phyloP scores from a whole-genome alignment of 1,140 invertebrate genomes.

The Aethina tumida region DNA sequence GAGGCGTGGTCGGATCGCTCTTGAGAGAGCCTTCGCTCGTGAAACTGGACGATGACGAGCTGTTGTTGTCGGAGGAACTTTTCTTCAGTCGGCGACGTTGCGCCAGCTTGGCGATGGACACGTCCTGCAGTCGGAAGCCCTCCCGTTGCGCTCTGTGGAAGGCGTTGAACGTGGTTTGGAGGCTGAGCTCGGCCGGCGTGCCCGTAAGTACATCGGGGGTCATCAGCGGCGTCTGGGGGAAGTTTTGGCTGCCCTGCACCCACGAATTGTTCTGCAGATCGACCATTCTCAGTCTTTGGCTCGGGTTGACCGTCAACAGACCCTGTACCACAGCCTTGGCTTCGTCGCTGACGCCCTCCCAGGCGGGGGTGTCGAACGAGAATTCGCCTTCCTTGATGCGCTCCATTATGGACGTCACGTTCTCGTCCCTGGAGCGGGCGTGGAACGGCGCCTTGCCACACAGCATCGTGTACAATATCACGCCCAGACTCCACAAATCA shows the following conservation, averaged over 20 bases:
- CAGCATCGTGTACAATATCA: slow-evolving; percentile 84
- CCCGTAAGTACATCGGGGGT: slow-evolving; percentile 45
- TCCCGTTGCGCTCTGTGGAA: slow-evolving; percentile 60
- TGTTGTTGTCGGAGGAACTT: slow-evolving; percentile 36
- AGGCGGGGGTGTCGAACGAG: slow-evolving; percentile 57
- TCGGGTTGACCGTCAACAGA: slow-evolving; percentile 71
- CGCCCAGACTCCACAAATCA: slow-evolving; percentile 88
- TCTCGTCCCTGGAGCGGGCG: slow-evolving; percentile 55
- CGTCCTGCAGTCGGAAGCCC: slow-evolving; percentile 56
- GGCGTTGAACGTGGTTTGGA: slow-evolving; percentile 52
- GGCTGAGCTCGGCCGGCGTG: slow-evolving; percentile 35
- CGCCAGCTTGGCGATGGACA: slow-evolving; percentile 58
- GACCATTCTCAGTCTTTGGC: slow-evolving; percentile 55
- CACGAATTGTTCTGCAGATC: slow-evolving; percentile 57
- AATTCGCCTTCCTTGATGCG: slow-evolving; percentile 71
- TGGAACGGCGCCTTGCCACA: slow-evolving; percentile 77
- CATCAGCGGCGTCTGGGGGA: slow-evolving; percentile 43
- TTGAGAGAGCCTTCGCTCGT: slow-evolving; percentile 31
- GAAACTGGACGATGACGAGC: slow-evolving; percentile 31
- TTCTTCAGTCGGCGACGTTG: slow-evolving; percentile 59
- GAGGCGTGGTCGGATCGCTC: slow-evolving; percentile 20
- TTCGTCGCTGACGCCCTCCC: slow-evolving; percentile 59
- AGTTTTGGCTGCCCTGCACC: slow-evolving; percentile 41
- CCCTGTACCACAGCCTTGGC: slow-evolving; percentile 69
- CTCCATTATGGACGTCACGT: slow-evolving; percentile 62